Evolutionary conservation across 2,797 vertebrate species (phyloP).

Genomic region (Lutjanus argentimaculatus): DNA sequence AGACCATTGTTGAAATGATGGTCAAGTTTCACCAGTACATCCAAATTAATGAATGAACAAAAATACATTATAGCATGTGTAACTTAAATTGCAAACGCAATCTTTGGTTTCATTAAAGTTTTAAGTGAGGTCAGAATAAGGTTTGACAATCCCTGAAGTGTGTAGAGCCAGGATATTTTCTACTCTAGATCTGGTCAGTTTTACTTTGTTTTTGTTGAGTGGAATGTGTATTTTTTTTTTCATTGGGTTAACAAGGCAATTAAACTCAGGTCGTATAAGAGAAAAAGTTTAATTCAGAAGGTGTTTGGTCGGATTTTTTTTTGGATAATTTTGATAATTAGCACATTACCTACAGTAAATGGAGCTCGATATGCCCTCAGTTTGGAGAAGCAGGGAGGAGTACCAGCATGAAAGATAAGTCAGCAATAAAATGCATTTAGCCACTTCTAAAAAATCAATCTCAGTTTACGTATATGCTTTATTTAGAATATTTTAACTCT

Average conservation of each 20-base stretch:
- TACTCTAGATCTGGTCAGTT: background rate
- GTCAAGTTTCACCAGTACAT: background rate
- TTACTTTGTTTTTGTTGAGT: background rate
- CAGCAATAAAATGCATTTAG: no score
- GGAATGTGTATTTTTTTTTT: no score
- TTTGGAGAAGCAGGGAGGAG: no score
- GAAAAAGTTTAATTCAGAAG: background rate
- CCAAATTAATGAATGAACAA: constrained; percentile 8
- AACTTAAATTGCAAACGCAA: background rate
- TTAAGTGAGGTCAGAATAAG: background rate
- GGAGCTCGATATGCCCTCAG: no score
- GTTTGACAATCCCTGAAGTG: background rate
- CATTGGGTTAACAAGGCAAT: no score
- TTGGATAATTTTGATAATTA: no score
- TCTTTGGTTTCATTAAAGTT: background rate
- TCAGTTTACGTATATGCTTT: no score
- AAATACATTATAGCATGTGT: background rate
- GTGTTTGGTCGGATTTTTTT: background rate
- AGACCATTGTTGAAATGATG: constrained; percentile 12
- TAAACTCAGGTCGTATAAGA: background rate
- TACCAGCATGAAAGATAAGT: no score
- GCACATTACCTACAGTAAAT: no score
- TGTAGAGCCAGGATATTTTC: background rate
- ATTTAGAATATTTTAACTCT: no score
- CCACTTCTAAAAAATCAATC: no score